Evolutionary conservation across 92 coral and sea anemone genomes (phyloP).

Genomic region (Paragorgia papillata): DNA sequence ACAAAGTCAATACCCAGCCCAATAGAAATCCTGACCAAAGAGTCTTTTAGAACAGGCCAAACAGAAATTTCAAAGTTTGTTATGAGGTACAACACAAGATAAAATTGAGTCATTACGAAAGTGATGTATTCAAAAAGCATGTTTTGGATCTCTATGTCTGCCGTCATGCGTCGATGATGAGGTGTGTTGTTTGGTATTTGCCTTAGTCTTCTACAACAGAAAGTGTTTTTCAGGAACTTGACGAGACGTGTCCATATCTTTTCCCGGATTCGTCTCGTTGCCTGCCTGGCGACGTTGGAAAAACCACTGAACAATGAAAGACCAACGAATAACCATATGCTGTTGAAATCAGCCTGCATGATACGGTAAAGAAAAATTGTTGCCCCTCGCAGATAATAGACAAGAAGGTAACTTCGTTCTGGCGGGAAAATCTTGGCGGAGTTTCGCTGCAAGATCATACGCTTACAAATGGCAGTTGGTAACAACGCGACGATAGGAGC

Average conservation of each 20-base stretch:
- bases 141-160: constrained; percentile 71
- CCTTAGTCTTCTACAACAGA: constrained; percentile 25
- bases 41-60: constrained; percentile 16
- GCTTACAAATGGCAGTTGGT: background rate
- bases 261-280: constrained; percentile 67
- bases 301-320: constrained; percentile 66
- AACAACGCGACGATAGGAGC: constrained; percentile 45
- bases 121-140: constrained; percentile 61
- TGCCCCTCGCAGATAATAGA: constrained; percentile 42
- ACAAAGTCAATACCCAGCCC: constrained; percentile 69
- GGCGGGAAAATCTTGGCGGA: constrained; percentile 58
- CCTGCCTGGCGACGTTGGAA: constrained; percentile 58
- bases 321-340: constrained; percentile 49
- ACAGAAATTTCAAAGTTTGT: background rate
- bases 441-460: constrained; percentile 19
- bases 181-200: constrained; percentile 45
- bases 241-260: constrained; percentile 37
- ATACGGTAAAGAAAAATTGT: constrained; percentile 60
- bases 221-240: constrained; percentile 18
- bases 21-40: constrained; percentile 49
- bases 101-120: background rate
- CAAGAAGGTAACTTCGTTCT: constrained; percentile 51
- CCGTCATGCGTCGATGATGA: constrained; percentile 70
- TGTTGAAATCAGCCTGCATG: constrained; percentile 70
- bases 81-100: background rate